Evolutionary conservation across 2,113 vertebrate genomes (phyloP).

Genomic region (Notothenia rossii): DNA sequence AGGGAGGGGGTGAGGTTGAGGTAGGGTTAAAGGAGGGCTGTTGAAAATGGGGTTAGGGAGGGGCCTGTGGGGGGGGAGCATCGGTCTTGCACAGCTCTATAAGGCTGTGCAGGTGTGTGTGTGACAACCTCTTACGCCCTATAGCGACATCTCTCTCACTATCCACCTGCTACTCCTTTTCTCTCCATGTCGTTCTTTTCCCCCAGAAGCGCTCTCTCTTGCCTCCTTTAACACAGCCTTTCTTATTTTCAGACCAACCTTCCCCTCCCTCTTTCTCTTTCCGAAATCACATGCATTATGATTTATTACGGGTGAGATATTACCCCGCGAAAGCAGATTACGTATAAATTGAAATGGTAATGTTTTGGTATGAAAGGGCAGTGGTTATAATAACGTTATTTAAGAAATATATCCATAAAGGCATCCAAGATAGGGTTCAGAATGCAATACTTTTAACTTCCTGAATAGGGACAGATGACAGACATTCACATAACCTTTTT

Average conservation of each 20-base stretch:
- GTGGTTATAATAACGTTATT: constrained; percentile 77
- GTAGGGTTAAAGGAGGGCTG: constrained; percentile 37
- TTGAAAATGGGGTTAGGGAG: constrained; percentile 42
- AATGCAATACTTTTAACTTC: constrained; percentile 77
- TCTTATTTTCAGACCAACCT: constrained; percentile 58
- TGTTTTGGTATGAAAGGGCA: constrained; percentile 76
- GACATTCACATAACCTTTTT: constrained; percentile 64
- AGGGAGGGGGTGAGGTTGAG: constrained; percentile 20
- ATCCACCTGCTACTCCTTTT: constrained; percentile 48
- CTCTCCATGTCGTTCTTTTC: constrained; percentile 20
- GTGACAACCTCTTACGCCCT: constrained; percentile 66
- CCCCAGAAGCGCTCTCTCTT: constrained; percentile 29
- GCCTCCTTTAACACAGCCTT: constrained; percentile 50
- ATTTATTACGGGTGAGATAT: constrained; percentile 79
- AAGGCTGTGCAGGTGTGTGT: constrained; percentile 62
- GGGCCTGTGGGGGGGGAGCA: not conserved
- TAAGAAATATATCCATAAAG: constrained; percentile 72
- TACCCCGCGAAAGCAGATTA: constrained; percentile 78
- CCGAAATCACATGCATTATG: constrained; percentile 72
- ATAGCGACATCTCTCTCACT: constrained; percentile 53
- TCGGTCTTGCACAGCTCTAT: constrained; percentile 41
- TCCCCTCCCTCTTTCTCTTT: constrained; percentile 44
- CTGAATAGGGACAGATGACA: constrained; percentile 69
- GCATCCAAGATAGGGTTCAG: constrained; percentile 41
- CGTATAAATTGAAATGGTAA: constrained; percentile 84